These are phyloP conservation scores for Morpho helenor DNA, from an alignment of 2,888 invertebrate species.

Conservation along the genomic window DNA sequence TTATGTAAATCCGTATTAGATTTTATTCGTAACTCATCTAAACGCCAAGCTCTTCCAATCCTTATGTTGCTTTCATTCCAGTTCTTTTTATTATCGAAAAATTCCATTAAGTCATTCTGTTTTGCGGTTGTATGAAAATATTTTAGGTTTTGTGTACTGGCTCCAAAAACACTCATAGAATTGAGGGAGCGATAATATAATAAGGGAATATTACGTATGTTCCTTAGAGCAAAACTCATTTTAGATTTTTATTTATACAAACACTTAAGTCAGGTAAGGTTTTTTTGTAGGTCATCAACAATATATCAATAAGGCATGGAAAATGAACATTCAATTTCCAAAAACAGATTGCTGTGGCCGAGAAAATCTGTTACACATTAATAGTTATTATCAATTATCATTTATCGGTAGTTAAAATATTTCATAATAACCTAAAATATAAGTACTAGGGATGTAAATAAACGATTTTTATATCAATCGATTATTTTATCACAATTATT, in stretches of 20 bases:
- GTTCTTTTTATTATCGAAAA: constrained; percentile 92
- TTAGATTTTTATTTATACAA: neutral
- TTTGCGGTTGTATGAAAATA: constrained; percentile 56
- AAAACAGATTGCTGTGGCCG: no score
- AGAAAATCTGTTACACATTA: no score
- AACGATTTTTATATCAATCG: no score
- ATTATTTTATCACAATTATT: no score
- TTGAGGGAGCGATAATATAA: constrained; percentile 40
- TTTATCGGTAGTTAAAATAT: no score
- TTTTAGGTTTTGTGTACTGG: constrained; percentile 16
- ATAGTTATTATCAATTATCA: no score
- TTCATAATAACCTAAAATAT: no score
- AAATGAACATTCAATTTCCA: no score
- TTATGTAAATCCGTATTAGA: constrained; percentile 97
- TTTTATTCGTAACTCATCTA: constrained; percentile 95
- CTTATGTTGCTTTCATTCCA: constrained; percentile 88
- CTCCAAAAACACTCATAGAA: constrained; percentile 31
- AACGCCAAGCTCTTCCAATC: constrained; percentile 92
- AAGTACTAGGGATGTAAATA: no score
- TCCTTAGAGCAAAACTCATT: constrained; percentile 20
- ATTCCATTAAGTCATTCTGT: constrained; percentile 85
- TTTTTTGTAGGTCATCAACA: no score
- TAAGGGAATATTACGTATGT: constrained; percentile 34
- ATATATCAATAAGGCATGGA: no score
- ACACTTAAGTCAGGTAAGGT: neutral